Percentiles rank a stretch among this genome's conserved stretches.
Evolutionary conservation across 2,797 vertebrate genomes (phyloP).

Genomic region (Delichon dasypus): DNA sequence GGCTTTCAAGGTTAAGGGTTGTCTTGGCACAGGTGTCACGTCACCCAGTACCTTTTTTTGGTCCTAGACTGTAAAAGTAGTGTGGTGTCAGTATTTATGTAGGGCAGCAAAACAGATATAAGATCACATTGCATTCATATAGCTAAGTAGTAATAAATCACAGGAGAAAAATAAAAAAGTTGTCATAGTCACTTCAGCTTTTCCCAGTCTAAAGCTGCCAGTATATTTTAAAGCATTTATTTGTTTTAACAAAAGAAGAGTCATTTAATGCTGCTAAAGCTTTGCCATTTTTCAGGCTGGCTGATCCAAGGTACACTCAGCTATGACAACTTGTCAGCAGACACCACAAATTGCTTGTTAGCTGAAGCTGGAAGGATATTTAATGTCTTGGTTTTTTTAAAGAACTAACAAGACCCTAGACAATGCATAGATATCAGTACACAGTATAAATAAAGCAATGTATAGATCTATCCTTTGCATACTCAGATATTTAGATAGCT

Average conservation of each 20-base stretch:
- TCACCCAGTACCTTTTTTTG: neutral
- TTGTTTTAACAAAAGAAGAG: neutral
- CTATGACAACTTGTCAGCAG: neutral
- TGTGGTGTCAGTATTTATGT: neutral
- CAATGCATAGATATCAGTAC: neutral
- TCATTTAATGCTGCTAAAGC: neutral
- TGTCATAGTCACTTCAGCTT: neutral
- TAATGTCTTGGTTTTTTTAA: neutral
- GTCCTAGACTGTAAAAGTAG: neutral
- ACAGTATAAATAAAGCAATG: neutral
- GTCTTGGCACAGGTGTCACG: neutral
- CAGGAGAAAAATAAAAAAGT: neutral
- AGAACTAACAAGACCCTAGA: neutral
- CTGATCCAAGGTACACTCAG: neutral
- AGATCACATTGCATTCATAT: neutral
- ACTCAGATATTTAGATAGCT: neutral
- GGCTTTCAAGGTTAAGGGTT: neutral
- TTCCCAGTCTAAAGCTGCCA: neutral
- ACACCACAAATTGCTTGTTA: neutral
- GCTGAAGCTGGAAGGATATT: neutral
- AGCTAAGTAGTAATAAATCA: neutral
- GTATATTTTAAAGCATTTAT: neutral
- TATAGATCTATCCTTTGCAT: neutral
- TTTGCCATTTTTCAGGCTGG: neutral
- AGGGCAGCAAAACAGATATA: neutral